Evolutionary conservation across 1,140 invertebrate genomes (phyloP), one percentile per base, ranked within the genome.

Genomic region (Hypsibius dujardini): DNA sequence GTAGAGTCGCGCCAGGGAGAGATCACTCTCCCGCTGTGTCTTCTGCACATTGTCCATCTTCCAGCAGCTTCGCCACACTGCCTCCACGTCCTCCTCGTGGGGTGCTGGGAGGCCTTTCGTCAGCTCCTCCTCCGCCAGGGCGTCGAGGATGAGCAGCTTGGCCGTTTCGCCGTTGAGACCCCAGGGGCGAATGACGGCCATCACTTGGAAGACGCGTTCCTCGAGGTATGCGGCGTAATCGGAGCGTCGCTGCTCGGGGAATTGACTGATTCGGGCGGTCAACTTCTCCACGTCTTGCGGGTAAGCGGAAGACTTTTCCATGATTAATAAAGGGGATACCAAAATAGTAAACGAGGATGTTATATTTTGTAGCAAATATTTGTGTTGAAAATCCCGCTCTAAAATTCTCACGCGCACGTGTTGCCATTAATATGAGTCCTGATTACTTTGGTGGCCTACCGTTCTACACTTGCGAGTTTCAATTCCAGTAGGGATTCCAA

Each of bases 101-200:
- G 62, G 62, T 7, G 3, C 3, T 12, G 62, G 62, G 3, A 67
- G 42, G 12, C 42, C 42, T 67, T 67, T 67, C 7, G 12, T 42
- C 12, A 15, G 3, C 45, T 67, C 62, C 45, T 67, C 62, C 3
- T 3, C 12, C 12, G 42, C 62, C 12, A 67, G 42, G 12, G 12
- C 3, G 42, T 67, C 42, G 12, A 67, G 12, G 3, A 67, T 12
- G 12, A 67, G 62, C 12, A 7, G 45, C 42, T 42, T 67, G 12
- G 45, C 3, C 12, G 62, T 67, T 42, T 67, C 62, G 12, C 62
- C 62, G 42, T 67, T 67, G 62, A 67, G 12, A 7, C 62, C 62
- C 62, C 62, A 67, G 12, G 62, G 62, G 7, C 62, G 62, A 45
- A 67, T 42, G 12, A 15, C 12, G 3, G 3, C 45, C 12, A 67